Evolutionary conservation across 2,888 invertebrate species (phyloP), one percentile per base, ranked within the genome.

Genomic region (Microplitis deprimator): DNA sequence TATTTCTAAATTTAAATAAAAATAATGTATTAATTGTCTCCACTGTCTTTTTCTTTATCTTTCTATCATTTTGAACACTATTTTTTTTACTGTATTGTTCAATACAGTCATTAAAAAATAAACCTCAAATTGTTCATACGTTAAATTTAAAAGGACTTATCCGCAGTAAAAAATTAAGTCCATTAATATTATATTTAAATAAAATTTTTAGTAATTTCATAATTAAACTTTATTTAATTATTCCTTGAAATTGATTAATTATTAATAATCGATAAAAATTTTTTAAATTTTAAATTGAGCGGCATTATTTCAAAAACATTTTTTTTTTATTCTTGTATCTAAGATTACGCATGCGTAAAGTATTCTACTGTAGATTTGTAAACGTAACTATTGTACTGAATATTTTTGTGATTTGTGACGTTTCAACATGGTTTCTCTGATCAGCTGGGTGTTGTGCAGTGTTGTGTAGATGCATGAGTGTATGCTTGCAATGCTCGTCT

Each of bases 381-480:
- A 38, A 69, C 50, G 7, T n/a, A 29, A 67, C 17, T 59, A 40
- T 41, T 75, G 20, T 62, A 59, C n/a, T 29, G 60, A 76, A 75
- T 61, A 70, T 75, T 59, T 50, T 50, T 50, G 50, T 13, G 13
- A 50, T 50, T 13, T 79, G 77, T 83, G 83, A 89, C 89, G 89
- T 89, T 89, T 88, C 82, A 88, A 87, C 82, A 89, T 89, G 89
- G 89, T 88, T 85, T 84, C 50, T 84, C 81, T 85, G 87, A 89
- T 89, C 89, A 89, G 89, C 89, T 89, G 89, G 89, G 86, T 88
- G 87, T 87, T 89, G 88, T 88, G 88, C 87, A 86, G 87, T 88
- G 50, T 50, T 50, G 50, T 50, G 50, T 50, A 50, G 50, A 50
- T 50, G 50, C 50, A 50, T 50, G 50, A 50, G 50, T 50, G 88